Evolutionary conservation across 2,113 vertebrate genomes (phyloP).

Genomic region (Recurvirostra avosetta): DNA sequence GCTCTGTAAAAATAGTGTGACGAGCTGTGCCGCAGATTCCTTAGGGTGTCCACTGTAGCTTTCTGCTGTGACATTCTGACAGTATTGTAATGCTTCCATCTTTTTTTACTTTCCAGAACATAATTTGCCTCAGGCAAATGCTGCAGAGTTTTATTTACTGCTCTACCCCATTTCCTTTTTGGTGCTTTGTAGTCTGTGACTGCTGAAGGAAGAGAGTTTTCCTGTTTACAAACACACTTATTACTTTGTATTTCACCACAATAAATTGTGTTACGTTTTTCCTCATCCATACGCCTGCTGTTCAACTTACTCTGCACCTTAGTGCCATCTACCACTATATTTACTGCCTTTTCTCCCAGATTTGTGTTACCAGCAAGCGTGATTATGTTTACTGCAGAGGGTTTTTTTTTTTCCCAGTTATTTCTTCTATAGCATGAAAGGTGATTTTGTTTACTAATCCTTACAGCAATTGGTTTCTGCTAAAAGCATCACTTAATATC

Average conservation of each 20-base stretch:
- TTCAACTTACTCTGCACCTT: constrained; percentile 19
- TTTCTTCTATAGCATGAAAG: background rate
- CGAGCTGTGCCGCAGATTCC: constrained; percentile 4
- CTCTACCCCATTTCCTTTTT: constrained; percentile 2
- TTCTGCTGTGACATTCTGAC: constrained; percentile 13
- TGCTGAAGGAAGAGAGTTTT: constrained; percentile 21
- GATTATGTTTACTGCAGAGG: constrained; percentile 3
- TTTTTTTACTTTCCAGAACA: background rate
- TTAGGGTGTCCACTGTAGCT: constrained; percentile 14
- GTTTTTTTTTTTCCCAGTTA: background rate
- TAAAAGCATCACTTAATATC: background rate
- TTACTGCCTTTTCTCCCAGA: background rate
- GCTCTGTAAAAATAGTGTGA: constrained; percentile 11
- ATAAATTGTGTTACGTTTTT: constrained; percentile 6
- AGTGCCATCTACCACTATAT: background rate
- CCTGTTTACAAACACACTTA: constrained; percentile 48
- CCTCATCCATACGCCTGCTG: background rate
- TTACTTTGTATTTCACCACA: constrained; percentile 24
- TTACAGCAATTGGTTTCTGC: constrained; percentile 15
- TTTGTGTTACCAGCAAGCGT: background rate
- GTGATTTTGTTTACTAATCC: constrained; percentile 31
- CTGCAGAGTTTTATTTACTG: constrained; percentile 46
- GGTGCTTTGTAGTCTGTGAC: constrained; percentile 10
- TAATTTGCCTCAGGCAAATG: constrained; percentile 29
- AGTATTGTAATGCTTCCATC: background rate